These are phyloP conservation scores for Zeugodacus cucurbitae DNA, from an alignment of 1,140 invertebrate genomes.

Conservation along the genomic window DNA sequence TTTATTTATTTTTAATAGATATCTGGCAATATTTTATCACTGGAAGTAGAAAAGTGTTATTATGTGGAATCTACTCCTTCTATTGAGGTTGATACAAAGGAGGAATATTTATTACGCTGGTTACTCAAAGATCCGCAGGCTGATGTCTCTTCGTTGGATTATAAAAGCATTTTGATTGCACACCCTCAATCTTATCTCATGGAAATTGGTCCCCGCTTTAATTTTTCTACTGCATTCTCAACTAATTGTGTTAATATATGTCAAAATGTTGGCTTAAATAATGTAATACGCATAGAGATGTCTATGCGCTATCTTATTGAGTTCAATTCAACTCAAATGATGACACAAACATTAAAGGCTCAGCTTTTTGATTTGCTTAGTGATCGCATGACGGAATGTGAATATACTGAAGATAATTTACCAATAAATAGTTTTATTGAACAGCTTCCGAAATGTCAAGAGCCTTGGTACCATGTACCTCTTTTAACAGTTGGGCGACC, in stretches of 20 bases:
- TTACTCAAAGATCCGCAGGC: conserved; percentile 76
- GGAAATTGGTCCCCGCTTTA: conserved; percentile 86
- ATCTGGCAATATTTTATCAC: not conserved
- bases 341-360: conserved; percentile 67
- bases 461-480: conserved; percentile 86
- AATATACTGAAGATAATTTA: conserved; percentile 76
- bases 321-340: conserved; percentile 59
- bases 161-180: conserved; percentile 48
- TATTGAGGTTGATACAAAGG: conserved; percentile 48
- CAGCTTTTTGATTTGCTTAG: conserved; percentile 75
- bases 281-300: conserved; percentile 82
- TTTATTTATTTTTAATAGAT: not conserved
- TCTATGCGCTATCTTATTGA: conserved; percentile 82
- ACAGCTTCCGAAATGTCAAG: conserved; percentile 71
- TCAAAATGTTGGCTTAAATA: conserved; percentile 79
- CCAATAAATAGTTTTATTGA: conserved; percentile 78
- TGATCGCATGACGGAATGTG: conserved; percentile 84
- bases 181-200: conserved; percentile 68
- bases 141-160: conserved; percentile 2
- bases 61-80: conserved; percentile 75
- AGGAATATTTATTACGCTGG: conserved; percentile 76
- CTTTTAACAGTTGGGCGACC: conserved; percentile 78
- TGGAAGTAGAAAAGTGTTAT: conserved; percentile 79
- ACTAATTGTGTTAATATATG: conserved; percentile 96
- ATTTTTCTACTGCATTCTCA: conserved; percentile 94